Conservation (phyloP, 2,113 vertebrate genomes). For the Dryoscopus gambensis region DNA sequence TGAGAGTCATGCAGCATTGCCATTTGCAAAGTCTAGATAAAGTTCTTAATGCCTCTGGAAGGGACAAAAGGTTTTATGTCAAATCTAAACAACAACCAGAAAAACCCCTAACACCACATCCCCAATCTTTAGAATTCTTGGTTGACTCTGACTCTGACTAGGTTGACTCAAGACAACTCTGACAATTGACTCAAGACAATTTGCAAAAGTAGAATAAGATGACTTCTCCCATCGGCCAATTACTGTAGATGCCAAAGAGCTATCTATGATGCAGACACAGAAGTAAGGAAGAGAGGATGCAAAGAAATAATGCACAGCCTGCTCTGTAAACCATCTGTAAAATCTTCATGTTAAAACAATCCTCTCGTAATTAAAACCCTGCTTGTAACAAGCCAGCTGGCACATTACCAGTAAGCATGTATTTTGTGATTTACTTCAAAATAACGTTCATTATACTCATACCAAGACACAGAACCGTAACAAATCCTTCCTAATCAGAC, state of each 20-base stretch:
- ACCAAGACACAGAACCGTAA: background rate
- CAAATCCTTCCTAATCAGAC: background rate
- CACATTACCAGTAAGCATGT: background rate
- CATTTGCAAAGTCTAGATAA: background rate
- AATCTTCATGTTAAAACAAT: background rate
- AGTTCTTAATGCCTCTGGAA: background rate
- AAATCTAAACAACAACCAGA: background rate
- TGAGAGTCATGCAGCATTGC: background rate
- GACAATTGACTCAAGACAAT: no score
- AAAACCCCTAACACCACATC: rapidly evolving
- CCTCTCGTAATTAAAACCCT: background rate
- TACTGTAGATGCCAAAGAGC: background rate
- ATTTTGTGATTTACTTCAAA: background rate
- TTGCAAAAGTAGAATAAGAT: background rate
- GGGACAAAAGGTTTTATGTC: background rate
- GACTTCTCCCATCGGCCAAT: background rate
- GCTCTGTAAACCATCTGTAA: background rate
- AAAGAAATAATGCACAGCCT: background rate
- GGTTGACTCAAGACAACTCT: no score
- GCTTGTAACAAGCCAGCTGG: background rate
- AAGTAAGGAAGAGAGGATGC: background rate
- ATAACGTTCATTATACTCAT: background rate
- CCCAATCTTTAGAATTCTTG: background rate
- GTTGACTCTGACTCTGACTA: background rate
- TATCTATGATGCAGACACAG: background rate